These are phyloP conservation scores for Dendrolimus houi DNA, from an alignment of 2,888 invertebrate genomes.

Conservation along the genomic window DNA sequence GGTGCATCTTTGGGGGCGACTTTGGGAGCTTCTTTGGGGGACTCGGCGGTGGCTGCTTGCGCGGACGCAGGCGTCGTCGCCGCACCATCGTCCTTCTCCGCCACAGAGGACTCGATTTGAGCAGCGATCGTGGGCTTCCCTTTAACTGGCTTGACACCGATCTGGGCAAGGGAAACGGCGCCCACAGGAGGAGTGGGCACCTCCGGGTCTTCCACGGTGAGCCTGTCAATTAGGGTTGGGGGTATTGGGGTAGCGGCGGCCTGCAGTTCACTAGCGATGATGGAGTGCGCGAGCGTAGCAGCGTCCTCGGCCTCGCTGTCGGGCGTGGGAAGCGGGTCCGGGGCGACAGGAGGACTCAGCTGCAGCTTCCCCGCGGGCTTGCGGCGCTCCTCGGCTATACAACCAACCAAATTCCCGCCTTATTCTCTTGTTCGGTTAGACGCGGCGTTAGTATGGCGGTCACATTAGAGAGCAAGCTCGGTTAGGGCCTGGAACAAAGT, in stretches of 20 bases:
- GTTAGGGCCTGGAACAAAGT: constrained; percentile 78
- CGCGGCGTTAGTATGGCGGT: constrained; percentile 74
- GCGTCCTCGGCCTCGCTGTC: constrained; percentile 72
- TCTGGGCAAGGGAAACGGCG: constrained; percentile 70
- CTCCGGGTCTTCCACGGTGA: constrained; percentile 48
- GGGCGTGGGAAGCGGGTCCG: constrained; percentile 63
- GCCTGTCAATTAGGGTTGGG: constrained; percentile 28
- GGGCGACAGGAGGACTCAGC: constrained; percentile 51
- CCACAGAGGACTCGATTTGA: constrained; percentile 57
- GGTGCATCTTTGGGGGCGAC: constrained; percentile 8
- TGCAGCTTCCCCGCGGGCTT: constrained; percentile 61
- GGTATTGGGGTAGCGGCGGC: constrained; percentile 26
- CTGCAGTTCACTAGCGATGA: constrained; percentile 65
- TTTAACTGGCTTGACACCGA: constrained; percentile 56
- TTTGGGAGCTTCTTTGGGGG: constrained; percentile 4
- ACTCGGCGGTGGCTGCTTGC: constrained; percentile 2
- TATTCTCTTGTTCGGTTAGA: constrained; percentile 67
- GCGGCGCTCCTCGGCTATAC: constrained; percentile 72
- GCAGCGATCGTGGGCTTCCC: constrained; percentile 51
- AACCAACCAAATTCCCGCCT: constrained; percentile 67
- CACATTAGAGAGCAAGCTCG: constrained; percentile 77
- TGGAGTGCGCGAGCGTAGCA: constrained; percentile 59
- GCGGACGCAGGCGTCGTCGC: constrained; percentile 6
- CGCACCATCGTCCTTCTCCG: constrained; percentile 23
- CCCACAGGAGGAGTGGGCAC: constrained; percentile 69